Evolutionary conservation across 1,140 invertebrate species (phyloP).

Genomic region (Brachionus angularis): DNA sequence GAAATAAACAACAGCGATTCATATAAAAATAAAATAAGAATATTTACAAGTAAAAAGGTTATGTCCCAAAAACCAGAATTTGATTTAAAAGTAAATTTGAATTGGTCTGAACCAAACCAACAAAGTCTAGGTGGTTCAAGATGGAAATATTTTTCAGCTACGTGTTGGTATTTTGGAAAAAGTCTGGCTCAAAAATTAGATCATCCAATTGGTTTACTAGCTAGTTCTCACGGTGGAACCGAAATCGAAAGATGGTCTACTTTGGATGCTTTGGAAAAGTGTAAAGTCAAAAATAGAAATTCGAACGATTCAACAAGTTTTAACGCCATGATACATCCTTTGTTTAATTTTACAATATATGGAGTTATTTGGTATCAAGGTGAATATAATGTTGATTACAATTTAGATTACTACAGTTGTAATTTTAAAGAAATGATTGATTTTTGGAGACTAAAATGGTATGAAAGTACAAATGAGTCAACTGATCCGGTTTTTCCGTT

Average conservation of each 20-base stretch:
- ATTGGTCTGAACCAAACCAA: not conserved
- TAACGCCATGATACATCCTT: slow-evolving; percentile 53
- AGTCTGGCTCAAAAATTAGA: slow-evolving; percentile 47
- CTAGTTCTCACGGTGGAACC: slow-evolving; percentile 51
- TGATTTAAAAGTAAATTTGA: not conserved
- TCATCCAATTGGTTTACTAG: slow-evolving; percentile 51
- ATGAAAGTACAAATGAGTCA: slow-evolving; percentile 44
- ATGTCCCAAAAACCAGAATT: not conserved
- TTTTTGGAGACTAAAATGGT: slow-evolving; percentile 50
- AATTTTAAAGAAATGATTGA: slow-evolving; percentile 51
- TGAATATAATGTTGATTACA: slow-evolving; percentile 46
- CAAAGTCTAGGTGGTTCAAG: not conserved
- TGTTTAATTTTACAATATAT: slow-evolving; percentile 50
- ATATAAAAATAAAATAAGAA: not conserved
- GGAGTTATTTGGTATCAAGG: slow-evolving; percentile 55
- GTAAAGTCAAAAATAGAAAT: slow-evolving; percentile 36
- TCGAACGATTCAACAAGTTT: slow-evolving; percentile 46
- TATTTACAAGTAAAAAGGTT: not conserved
- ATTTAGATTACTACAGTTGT: slow-evolving; percentile 49
- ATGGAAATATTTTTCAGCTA: slow-evolving; percentile 50
- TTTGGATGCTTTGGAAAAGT: slow-evolving; percentile 49
- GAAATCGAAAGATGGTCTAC: slow-evolving; percentile 52
- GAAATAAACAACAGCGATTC: not conserved
- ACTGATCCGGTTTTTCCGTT: slow-evolving; percentile 50
- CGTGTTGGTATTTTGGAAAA: slow-evolving; percentile 53